phyloP scores from a whole-genome alignment of 2,797 vertebrate genomes.

The Sebastes minor region DNA sequence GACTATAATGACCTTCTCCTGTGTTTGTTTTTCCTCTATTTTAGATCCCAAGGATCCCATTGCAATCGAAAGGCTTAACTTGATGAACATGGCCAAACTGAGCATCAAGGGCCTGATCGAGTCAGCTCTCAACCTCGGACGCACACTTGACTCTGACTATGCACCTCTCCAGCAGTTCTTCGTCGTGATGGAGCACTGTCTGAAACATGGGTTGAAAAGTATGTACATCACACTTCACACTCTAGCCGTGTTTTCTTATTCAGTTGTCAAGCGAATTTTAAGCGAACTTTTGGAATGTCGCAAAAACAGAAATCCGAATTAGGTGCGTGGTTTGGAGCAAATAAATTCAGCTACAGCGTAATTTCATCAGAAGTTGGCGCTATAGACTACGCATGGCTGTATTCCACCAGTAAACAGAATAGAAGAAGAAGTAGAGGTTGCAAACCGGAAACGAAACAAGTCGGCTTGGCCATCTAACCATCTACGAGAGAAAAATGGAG shows the following conservation, averaged over 20 bases:
- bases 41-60: constrained; percentile 98
- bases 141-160: constrained; percentile 96
- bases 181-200: constrained; percentile 98
- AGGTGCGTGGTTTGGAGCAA: no score
- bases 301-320: no score
- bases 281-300: no score
- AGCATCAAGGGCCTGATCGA: constrained; percentile 98
- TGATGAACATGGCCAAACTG: constrained; percentile 99
- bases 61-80: constrained; percentile 96
- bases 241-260: rapidly evolving
- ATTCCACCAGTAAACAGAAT: background rate
- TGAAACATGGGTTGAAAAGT: constrained; percentile 98
- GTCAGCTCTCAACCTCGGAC: constrained; percentile 94
- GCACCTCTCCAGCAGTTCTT: constrained; percentile 99
- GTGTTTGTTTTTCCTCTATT: background rate
- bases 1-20: background rate
- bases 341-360: rapidly evolving
- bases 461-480: no score
- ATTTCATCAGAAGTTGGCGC: no score
- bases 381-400: no score
- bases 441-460: no score
- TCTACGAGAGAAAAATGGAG: no score
- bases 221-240: background rate
- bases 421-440: no score
- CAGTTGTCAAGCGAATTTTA: no score